phyloP scores from a whole-genome alignment of 1,140 invertebrate species.

The Bombus superbus region DNA sequence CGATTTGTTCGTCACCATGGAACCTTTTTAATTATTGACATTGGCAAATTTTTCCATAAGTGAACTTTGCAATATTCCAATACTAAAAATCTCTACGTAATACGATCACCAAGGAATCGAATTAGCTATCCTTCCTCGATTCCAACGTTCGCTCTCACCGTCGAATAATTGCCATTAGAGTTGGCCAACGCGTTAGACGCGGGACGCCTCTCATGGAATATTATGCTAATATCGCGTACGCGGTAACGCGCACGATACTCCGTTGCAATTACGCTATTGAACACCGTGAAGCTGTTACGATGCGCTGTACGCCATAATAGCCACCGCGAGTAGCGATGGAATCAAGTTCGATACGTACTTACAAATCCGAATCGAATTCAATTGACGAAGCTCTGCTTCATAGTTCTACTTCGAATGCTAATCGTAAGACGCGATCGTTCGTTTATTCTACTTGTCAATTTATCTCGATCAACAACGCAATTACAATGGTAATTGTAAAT shows the following conservation, averaged over 20 bases:
- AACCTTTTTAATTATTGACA: no score
- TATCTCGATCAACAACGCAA: no score
- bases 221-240: slow-evolving; percentile 38
- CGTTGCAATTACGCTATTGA: slow-evolving; percentile 38
- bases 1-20: no score
- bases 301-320: slow-evolving; percentile 24
- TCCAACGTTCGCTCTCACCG: not conserved
- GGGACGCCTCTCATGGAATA: slow-evolving; percentile 21
- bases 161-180: slow-evolving; percentile 6
- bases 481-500: no score
- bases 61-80: not conserved
- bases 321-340: not conserved
- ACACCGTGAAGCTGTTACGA: slow-evolving; percentile 27
- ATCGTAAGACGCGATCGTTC: no score
- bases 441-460: no score
- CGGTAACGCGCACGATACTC: slow-evolving; percentile 36
- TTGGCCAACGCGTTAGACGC: not conserved
- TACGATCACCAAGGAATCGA: not conserved
- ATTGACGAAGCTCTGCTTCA: no score
- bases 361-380: no score
- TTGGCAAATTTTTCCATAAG: no score
- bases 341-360: no score
- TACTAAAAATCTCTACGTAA: not conserved
- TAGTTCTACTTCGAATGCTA: no score
- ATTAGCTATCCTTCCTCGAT: not conserved